Evolutionary conservation across 2,888 invertebrate species (phyloP).

Genomic region (Heliconius ethilla): DNA sequence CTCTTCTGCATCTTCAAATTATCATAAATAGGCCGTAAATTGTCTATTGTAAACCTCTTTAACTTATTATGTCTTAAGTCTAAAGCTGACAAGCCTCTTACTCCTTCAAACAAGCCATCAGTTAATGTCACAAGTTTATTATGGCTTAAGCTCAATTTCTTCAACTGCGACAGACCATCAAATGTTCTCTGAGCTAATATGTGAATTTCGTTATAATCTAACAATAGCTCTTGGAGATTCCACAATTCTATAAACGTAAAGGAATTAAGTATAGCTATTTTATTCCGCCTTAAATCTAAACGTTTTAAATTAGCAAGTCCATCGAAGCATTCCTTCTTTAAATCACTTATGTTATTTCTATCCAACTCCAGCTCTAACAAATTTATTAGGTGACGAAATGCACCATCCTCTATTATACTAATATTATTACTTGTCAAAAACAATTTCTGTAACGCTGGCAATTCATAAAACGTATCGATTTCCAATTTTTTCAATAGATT

Average conservation of each 20-base stretch:
- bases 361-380: constrained; percentile 91
- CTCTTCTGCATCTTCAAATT: constrained; percentile 88
- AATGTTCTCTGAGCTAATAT: constrained; percentile 89
- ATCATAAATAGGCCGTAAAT: constrained; percentile 87
- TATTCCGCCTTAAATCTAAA: constrained; percentile 88
- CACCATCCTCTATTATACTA: constrained; percentile 91
- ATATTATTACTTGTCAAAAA: constrained; percentile 93
- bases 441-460: constrained; percentile 87
- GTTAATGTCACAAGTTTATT: constrained; percentile 88
- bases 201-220: constrained; percentile 87
- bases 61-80: constrained; percentile 89
- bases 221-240: constrained; percentile 85
- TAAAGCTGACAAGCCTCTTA: constrained; percentile 86
- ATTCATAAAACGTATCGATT: constrained; percentile 87
- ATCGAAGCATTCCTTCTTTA: constrained; percentile 89
- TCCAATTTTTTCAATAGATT: constrained; percentile 89
- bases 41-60: constrained; percentile 88
- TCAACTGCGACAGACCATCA: constrained; percentile 87
- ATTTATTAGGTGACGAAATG: constrained; percentile 88
- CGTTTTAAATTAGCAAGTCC: constrained; percentile 87
- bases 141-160: constrained; percentile 87
- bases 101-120: constrained; percentile 86
- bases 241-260: constrained; percentile 90
- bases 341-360: constrained; percentile 87
- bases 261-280: constrained; percentile 88